Evolutionary conservation across 2,888 invertebrate species (phyloP).

Genomic region (Fabriciana adippe): DNA sequence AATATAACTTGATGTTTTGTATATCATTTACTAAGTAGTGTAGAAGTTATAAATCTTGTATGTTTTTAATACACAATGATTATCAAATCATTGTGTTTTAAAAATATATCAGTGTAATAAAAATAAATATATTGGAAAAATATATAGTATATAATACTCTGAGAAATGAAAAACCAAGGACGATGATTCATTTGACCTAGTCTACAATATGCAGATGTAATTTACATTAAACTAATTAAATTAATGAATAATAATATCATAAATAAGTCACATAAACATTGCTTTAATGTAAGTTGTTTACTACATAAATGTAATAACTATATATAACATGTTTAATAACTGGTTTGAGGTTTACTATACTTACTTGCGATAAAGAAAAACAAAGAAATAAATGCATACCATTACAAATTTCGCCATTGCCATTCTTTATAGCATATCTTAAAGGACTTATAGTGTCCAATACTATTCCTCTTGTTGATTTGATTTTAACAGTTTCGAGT

Average conservation of each 20-base stretch:
- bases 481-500: slow-evolving; percentile 50
- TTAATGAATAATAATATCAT: slow-evolving; percentile 2
- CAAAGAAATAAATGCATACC: slow-evolving; percentile 48
- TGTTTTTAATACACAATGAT: too few relatives aligned
- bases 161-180: slow-evolving; percentile 7
- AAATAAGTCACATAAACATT: slow-evolving; percentile 1
- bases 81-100: too few relatives aligned
- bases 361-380: not conserved
- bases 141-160: not conserved
- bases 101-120: too few relatives aligned
- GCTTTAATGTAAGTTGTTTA: not conserved
- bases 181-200: slow-evolving; percentile 42
- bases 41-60: too few relatives aligned
- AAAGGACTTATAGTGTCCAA: slow-evolving; percentile 65
- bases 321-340: slow-evolving; percentile 7
- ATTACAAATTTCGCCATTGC: slow-evolving; percentile 62
- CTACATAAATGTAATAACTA: not conserved
- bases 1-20: too few relatives aligned
- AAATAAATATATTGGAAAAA: too few relatives aligned
- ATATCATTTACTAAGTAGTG: too few relatives aligned
- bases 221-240: slow-evolving; percentile 1
- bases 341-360: slow-evolving; percentile 15
- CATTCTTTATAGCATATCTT: slow-evolving; percentile 57
- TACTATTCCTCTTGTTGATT: slow-evolving; percentile 50
- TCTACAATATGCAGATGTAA: slow-evolving; percentile 8